Conservation (phyloP, 2,113 vertebrate species). For the Ctenodactylus gundi region DNA sequence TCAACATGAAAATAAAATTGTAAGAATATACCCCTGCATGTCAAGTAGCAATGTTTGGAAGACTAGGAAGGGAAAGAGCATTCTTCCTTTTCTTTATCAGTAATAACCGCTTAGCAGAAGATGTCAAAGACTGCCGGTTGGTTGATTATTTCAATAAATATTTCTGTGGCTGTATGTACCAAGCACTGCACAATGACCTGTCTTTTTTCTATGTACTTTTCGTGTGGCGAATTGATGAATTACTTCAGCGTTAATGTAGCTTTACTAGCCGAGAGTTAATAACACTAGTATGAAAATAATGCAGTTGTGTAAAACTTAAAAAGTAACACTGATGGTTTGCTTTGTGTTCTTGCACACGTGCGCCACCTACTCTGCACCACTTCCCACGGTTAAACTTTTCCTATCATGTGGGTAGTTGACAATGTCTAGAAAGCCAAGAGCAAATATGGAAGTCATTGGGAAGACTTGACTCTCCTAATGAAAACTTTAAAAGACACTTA, state of each 20-base stretch:
- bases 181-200: not conserved
- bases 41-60: conserved; percentile 14
- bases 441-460: conserved; percentile 64
- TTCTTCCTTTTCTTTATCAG: no score
- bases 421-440: conserved; percentile 9
- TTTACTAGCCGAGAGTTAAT: not conserved
- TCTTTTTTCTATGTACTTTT: not conserved
- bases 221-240: not conserved
- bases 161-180: not conserved
- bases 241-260: not conserved
- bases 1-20: not conserved
- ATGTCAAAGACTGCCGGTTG: not conserved
- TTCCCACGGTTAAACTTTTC: conserved; percentile 38
- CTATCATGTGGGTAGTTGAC: not conserved
- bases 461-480: conserved; percentile 66
- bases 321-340: not conserved
- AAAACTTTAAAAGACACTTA: conserved; percentile 72
- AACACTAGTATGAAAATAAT: not conserved
- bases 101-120: not conserved
- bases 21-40: not conserved
- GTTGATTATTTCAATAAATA: not conserved
- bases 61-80: not conserved
- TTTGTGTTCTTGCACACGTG: not conserved
- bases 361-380: not conserved
- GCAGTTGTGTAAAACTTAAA: not conserved